Conservation (phyloP, 2,113 vertebrate genomes). For the Plecotus auritus region DNA sequence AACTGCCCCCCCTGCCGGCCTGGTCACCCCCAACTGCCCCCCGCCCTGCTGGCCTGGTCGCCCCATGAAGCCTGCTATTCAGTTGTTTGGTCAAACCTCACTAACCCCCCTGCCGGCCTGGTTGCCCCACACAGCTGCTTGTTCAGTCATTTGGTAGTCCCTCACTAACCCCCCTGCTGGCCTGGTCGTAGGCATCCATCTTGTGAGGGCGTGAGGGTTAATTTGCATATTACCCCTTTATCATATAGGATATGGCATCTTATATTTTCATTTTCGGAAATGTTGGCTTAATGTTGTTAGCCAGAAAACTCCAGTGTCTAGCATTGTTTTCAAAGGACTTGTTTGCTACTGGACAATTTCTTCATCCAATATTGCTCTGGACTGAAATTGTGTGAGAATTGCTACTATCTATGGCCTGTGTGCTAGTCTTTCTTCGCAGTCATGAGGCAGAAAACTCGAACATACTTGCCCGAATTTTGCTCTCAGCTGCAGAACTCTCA, state of each 20-base stretch:
- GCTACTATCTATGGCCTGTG: not conserved
- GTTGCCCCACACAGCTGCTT: too few species aligned
- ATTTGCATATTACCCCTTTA: too few species aligned
- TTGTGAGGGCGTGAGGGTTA: too few species aligned
- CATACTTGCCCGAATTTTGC: not conserved
- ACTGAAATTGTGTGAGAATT: not conserved
- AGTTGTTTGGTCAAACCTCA: too few species aligned
- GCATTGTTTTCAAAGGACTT: conserved; percentile 25
- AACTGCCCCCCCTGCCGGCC: too few species aligned
- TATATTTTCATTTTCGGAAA: not conserved
- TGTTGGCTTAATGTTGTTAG: not conserved
- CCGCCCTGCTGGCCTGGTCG: too few species aligned
- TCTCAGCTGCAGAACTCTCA: conserved; percentile 20
- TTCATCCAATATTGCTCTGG: not conserved
- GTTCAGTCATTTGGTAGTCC: too few species aligned
- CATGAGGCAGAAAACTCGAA: conserved; percentile 38
- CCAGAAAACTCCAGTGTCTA: not conserved
- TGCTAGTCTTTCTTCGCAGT: conserved; percentile 43
- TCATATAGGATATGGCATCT: not conserved
- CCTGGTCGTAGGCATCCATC: too few species aligned
- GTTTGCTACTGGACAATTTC: not conserved
- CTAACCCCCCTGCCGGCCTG: too few species aligned
- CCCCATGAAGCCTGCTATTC: too few species aligned
- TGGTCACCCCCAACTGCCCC: too few species aligned
- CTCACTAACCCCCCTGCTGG: too few species aligned